These are phyloP conservation scores for Hirudo medicinalis DNA, from an alignment of 1,140 invertebrate genomes.

Conservation along the genomic window DNA sequence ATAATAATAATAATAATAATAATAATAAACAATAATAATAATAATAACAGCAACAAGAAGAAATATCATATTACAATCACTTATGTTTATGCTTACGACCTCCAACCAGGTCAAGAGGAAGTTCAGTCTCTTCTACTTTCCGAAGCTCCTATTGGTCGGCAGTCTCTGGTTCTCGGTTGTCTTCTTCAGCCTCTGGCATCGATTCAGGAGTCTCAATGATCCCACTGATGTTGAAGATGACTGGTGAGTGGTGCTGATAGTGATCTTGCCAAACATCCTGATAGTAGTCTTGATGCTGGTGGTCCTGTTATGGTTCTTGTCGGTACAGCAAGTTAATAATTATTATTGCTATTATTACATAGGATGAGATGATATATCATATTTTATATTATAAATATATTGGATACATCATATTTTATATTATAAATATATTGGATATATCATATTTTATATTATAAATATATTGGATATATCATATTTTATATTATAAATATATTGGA, in stretches of 20 bases:
- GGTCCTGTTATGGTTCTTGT: too few species aligned
- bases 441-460: too few species aligned
- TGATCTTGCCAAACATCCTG: neutral
- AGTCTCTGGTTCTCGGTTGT: conserved; percentile 73
- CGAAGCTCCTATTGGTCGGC: conserved; percentile 74
- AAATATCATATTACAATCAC: neutral
- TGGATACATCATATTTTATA: too few species aligned
- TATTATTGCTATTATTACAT: too few species aligned
- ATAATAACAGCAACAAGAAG: conserved; percentile 5
- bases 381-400: too few species aligned
- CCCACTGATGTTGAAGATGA: conserved; percentile 49
- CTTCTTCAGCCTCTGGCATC: conserved; percentile 72
- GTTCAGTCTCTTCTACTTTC: conserved; percentile 73
- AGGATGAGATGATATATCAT: too few species aligned
- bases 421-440: too few species aligned
- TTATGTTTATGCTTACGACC: conserved; percentile 16
- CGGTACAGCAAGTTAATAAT: too few species aligned
- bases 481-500: neutral
- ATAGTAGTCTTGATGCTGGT: too few species aligned
- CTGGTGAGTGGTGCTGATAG: neutral
- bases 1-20: too few species aligned
- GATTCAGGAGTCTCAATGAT: conserved; percentile 70
- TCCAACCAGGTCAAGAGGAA: conserved; percentile 64
- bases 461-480: neutral
- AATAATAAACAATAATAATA: neutral